Conservation (phyloP, 2,888 invertebrate species). For the Macaria notata region DNA sequence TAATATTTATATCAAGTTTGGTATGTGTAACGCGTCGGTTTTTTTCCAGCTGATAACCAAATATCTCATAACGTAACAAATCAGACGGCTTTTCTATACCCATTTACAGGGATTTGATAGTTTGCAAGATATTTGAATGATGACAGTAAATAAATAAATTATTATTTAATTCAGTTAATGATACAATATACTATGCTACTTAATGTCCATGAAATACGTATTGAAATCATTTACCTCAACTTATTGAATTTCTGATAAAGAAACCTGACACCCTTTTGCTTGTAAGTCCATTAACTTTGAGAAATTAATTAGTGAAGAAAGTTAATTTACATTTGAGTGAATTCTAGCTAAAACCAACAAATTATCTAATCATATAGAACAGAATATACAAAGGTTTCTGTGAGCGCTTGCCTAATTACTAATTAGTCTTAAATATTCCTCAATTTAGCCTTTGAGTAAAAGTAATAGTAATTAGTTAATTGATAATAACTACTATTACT, state of each 20-base stretch:
- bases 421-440: constrained; percentile 31
- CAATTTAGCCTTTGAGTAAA: constrained; percentile 29
- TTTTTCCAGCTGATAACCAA: constrained; percentile 67
- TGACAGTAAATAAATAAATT: background rate
- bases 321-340: background rate
- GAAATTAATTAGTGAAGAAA: background rate
- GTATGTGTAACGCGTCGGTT: constrained; percentile 67
- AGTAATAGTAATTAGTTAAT: no score
- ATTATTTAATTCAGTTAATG: constrained; percentile 6
- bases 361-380: constrained; percentile 8
- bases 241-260: no score
- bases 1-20: constrained; percentile 73
- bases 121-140: no score
- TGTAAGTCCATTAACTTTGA: no score
- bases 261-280: no score
- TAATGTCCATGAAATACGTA: no score
- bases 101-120: no score
- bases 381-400: background rate
- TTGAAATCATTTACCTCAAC: no score
- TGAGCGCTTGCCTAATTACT: constrained; percentile 4
- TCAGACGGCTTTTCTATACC: constrained; percentile 23
- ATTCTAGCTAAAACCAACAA: constrained; percentile 1
- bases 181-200: background rate
- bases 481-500: no score
- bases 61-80: constrained; percentile 61